These are phyloP conservation scores for Anthopleura xanthogrammica DNA, from an alignment of 92 coral and sea anemone species.

Conservation along the genomic window DNA sequence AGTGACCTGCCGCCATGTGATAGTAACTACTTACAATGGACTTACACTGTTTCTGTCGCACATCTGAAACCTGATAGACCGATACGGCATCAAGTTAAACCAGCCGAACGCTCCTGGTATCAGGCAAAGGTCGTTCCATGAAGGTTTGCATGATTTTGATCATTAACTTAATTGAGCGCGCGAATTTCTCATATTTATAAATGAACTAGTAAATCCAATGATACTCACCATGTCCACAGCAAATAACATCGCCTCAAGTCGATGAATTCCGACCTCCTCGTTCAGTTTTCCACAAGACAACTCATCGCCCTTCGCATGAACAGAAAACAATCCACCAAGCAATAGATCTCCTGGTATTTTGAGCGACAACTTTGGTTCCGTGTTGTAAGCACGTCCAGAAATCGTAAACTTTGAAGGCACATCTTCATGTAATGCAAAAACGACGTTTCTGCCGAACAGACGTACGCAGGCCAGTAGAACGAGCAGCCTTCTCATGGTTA, in stretches of 20 bases:
- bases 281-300: constrained; percentile 54
- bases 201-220: no score
- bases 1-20: no score
- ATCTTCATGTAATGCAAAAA: background rate
- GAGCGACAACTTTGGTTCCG: background rate
- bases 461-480: background rate
- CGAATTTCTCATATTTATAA: background rate
- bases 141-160: no score
- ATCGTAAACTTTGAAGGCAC: background rate
- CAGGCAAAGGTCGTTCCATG: no score
- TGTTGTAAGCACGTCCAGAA: background rate
- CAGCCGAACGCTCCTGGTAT: no score
- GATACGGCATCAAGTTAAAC: no score
- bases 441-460: background rate
- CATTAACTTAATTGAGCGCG: background rate
- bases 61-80: no score
- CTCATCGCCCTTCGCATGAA: constrained; percentile 58
- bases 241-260: constrained; percentile 90
- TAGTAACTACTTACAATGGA: no score
- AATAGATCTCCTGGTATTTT: constrained; percentile 59
- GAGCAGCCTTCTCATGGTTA: background rate
- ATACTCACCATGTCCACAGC: constrained; percentile 79
- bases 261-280: constrained; percentile 76
- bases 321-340: constrained; percentile 82
- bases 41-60: no score